Base-by-base conservation (phyloP, 2,888 invertebrate species). In the Drosophila hawaiiensis region DNA sequence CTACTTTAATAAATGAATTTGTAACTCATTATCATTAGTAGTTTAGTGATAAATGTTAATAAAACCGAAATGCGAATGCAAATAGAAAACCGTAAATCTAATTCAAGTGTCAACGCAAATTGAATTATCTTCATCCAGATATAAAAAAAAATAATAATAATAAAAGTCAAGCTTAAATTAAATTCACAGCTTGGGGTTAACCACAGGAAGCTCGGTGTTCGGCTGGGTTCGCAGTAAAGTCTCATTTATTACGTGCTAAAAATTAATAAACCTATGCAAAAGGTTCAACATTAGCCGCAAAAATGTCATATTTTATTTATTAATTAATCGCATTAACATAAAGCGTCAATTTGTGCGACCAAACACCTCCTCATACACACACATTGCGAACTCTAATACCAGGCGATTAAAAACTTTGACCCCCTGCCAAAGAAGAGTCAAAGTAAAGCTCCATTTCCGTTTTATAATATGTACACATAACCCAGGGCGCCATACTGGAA, bases 1-100 rank as follows among this genome's bases (percentile, higher is more conserved):
- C 71, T 80, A 82, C 78, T 73, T 82, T 72, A 75, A 70, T 71
- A 83, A 71, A 73, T 84, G 68, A 73, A 84, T 84, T 90, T 88
- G 84, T 90, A 89, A 84, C 84, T 91, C 76, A 84, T 87, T 90
- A 90, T 88, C 76, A 83, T 89, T 91, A 80, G 88, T 89, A 90
- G 91, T 76, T 88, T 89, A 89, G 88, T 77, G 82, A 83, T 91
- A 83, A 84, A 88, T 88, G 88, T 91, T 87, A 77, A 85, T 85
- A 76, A 85, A 47, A 25, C 16, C 31, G 70, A 83, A 47, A 74
- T 66, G 37, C 68, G 47, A 65, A 66, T 65, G 54, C 64, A 78
- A 81, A 69, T 43, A 59, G 62, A 31, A 37, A 56, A 12, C 7
- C 54, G 55, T 56, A 50, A 68, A 74, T 63, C 52, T 54, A 19